A percentile compares a stretch with the other conserved stretches of the same genome.
Evolutionary conservation across 2,797 vertebrate species (phyloP).

Genomic region (Labeo calbasu): DNA sequence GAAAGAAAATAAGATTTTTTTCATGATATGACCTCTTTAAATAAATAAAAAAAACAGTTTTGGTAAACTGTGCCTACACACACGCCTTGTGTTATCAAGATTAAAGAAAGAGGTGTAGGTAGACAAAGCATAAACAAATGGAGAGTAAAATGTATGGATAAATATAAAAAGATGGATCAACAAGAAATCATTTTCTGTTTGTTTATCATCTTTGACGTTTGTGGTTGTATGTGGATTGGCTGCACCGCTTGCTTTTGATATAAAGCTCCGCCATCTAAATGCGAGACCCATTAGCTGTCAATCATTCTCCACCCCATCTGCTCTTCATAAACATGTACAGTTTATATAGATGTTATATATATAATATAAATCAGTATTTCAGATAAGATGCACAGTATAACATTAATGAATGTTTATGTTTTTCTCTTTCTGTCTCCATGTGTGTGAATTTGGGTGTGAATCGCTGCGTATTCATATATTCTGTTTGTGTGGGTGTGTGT

Average conservation of each 20-base stretch:
- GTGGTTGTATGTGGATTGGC: constrained; percentile 49
- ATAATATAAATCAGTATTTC: background rate
- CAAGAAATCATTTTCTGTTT: constrained; percentile 25
- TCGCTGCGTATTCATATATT: constrained; percentile 13
- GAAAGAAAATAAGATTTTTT: background rate
- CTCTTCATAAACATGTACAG: constrained; percentile 48
- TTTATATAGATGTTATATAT: constrained; percentile 12
- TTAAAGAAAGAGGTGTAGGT: background rate
- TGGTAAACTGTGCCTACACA: background rate
- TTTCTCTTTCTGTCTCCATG: constrained; percentile 8
- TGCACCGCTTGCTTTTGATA: constrained; percentile 41
- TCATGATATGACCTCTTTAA: constrained; percentile 19
- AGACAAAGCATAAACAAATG: constrained; percentile 2
- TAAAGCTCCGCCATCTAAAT: constrained; percentile 46
- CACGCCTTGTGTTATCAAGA: background rate
- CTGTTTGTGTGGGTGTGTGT: constrained; percentile 43
- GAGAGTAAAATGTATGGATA: background rate
- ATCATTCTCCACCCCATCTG: constrained; percentile 64
- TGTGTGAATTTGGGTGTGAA: constrained; percentile 45
- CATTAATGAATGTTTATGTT: constrained; percentile 19
- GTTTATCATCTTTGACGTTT: constrained; percentile 41
- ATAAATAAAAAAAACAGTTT: background rate
- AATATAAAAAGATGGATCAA: constrained; percentile 14
- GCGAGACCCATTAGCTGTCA: constrained; percentile 59
- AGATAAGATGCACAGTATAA: background rate